Percentiles rank a stretch among this genome's conserved stretches.
Conservation (phyloP, 2,888 invertebrate species). For the Drosophila anceps region DNA sequence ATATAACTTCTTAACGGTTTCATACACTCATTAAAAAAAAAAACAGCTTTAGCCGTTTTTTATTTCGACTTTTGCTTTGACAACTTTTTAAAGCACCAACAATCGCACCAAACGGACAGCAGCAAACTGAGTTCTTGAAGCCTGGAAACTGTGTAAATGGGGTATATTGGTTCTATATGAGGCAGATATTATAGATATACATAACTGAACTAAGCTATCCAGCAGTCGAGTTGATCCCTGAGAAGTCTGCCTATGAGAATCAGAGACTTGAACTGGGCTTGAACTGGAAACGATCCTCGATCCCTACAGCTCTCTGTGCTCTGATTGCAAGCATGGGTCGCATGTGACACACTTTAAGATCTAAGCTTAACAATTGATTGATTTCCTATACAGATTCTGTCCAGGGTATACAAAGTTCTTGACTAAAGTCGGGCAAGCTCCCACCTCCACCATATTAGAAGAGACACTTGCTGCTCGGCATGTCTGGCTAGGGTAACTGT, state of each 20-base stretch:
- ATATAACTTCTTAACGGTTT: constrained; percentile 5
- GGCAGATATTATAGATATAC: too few relatives aligned
- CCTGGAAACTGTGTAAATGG: neutral
- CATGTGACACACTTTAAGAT: too few relatives aligned
- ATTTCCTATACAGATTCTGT: too few relatives aligned
- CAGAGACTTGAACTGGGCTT: neutral
- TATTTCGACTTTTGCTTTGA: constrained; percentile 4
- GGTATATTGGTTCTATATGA: neutral
- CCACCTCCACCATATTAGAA: neutral
- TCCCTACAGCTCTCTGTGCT: neutral
- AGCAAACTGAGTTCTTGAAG: neutral
- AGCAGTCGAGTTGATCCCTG: neutral
- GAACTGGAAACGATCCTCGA: neutral
- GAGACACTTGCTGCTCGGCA: neutral
- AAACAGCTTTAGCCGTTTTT: neutral
- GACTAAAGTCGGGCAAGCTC: neutral
- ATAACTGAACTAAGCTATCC: neutral
- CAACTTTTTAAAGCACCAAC: neutral
- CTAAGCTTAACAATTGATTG: too few relatives aligned
- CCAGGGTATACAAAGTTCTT: neutral
- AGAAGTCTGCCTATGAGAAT: too few relatives aligned
- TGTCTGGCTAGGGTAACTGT: neutral
- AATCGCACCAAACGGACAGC: neutral
- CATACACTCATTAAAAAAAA: neutral
- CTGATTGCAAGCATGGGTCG: too few relatives aligned